Conservation (phyloP, 2,797 vertebrate species). For the Sebastes matsubarae region DNA sequence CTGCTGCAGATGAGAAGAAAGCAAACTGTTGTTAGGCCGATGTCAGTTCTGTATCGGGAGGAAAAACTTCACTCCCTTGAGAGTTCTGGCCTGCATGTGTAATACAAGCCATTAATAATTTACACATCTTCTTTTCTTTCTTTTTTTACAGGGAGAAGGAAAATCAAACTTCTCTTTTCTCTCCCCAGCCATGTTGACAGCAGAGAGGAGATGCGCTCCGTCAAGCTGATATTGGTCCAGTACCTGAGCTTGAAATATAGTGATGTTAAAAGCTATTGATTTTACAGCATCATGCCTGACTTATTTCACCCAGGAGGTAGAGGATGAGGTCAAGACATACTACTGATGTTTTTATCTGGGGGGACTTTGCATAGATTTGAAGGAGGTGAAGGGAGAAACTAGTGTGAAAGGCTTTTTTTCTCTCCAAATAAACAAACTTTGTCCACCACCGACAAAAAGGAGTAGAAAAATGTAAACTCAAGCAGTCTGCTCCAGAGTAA, state of each 20-base stretch:
- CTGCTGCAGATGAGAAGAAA: constrained; percentile 25
- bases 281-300: constrained; percentile 50
- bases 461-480: not conserved
- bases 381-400: constrained; percentile 5
- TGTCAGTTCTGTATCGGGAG: constrained; percentile 46
- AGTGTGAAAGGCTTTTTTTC: not conserved
- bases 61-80: constrained; percentile 43
- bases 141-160: constrained; percentile 34
- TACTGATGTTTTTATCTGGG: constrained; percentile 14
- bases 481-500: not conserved
- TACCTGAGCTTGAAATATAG: constrained; percentile 39
- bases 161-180: constrained; percentile 26
- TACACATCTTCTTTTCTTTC: constrained; percentile 18
- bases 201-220: constrained; percentile 31
- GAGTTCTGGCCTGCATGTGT: constrained; percentile 58
- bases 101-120: constrained; percentile 71
- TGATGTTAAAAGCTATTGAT: constrained; percentile 71
- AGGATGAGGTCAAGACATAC: constrained; percentile 33
- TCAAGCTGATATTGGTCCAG: constrained; percentile 21
- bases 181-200: constrained; percentile 25
- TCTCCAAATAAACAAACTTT: constrained; percentile 1
- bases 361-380: constrained; percentile 11
- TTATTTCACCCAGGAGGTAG: constrained; percentile 39
- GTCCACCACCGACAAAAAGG: not conserved
- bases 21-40: constrained; percentile 36